Evolutionary conservation across 1,140 invertebrate species (phyloP), one percentile per base, ranked within the genome.

Genomic region (Tetranychus cinnabarinus): DNA sequence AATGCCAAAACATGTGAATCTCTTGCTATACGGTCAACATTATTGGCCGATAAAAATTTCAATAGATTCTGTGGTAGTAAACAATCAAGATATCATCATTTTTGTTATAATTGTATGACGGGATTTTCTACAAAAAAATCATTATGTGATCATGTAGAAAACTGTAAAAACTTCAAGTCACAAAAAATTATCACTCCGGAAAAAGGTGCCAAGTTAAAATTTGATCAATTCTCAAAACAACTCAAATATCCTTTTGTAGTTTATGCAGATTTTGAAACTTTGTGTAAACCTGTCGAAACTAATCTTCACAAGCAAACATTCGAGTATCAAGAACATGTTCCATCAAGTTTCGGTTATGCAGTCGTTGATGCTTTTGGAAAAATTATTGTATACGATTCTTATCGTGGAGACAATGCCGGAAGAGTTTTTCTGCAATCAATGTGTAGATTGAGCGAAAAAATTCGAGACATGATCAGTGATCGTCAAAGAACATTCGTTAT

Each of bases 21-120:
- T 62, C 23, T 23, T 62, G 5, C 56, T 56, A n/a, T 39, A 36
- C 4, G 42, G 50, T 58, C 23, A 57, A 2, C 39, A 58, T 58
- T 58, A 62, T 34, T 62, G 23, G n/a, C 56, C 23, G n/a, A 58
- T 62, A 34, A 62, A 50, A 42, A 47, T 36, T 42, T 62, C n/a
- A 7, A 31, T 13, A 48, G 56, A 58, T 58, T 62, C 3, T 23
- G 56, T 52, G 23, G 15, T 5, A 34, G 33, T 35, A 31, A 15
- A n/a, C 48, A 50, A n/a, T 15, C 15, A 10, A 4, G 15, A 5
- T n/a, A 31, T n/a, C 48, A 31, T 15, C 48, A 50, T 31, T 50
- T n/a, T 50, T 50, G 48, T 1, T 6, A 50, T 10, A n/a, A n/a
- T 31, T 50, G 48, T 50, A 10, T 50, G 15, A n/a, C 13, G 6